Evolutionary conservation across 2,888 invertebrate species (phyloP).

Genomic region (Ceramica pisi): DNA sequence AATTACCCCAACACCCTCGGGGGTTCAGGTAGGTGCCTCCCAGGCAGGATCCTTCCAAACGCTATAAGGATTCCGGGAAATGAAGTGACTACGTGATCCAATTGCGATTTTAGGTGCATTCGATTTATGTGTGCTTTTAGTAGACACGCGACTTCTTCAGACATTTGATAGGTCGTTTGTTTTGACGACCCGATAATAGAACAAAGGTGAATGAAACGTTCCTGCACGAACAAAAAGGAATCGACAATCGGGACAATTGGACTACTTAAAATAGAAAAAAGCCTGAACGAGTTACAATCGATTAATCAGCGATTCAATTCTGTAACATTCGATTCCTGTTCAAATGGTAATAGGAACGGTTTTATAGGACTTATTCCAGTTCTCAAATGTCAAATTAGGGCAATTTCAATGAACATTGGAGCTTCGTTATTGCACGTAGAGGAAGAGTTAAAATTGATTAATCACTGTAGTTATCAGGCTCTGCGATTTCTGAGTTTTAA

Average conservation of each 20-base stretch:
- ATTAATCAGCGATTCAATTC: slow-evolving; percentile 58
- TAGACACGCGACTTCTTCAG: slow-evolving; percentile 72
- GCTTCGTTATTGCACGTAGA: slow-evolving; percentile 32
- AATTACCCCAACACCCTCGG: slow-evolving; percentile 88
- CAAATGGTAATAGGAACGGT: slow-evolving; percentile 55
- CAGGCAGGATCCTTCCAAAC: slow-evolving; percentile 79
- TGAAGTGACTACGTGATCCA: slow-evolving; percentile 90
- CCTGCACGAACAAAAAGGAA: slow-evolving; percentile 31
- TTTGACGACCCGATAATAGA: slow-evolving; percentile 53
- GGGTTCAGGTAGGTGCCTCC: slow-evolving; percentile 85
- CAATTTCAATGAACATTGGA: slow-evolving; percentile 42
- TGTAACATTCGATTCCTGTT: slow-evolving; percentile 52
- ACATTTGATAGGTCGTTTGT: slow-evolving; percentile 64
- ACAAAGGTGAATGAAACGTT: slow-evolving; percentile 39
- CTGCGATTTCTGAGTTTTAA: slow-evolving; percentile 38
- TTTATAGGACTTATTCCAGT: slow-evolving; percentile 52
- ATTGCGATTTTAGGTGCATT: slow-evolving; percentile 89
- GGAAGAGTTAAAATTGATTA: slow-evolving; percentile 27
- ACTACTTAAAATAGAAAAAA: slow-evolving; percentile 43
- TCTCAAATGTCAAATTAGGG: slow-evolving; percentile 54
- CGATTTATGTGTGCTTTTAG: slow-evolving; percentile 79
- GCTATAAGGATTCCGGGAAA: slow-evolving; percentile 85
- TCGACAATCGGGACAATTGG: slow-evolving; percentile 24
- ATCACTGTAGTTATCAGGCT: slow-evolving; percentile 38
- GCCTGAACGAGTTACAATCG: slow-evolving; percentile 49